Conservation (phyloP, 1,140 invertebrate genomes). For the Bacillus rossius region DNA sequence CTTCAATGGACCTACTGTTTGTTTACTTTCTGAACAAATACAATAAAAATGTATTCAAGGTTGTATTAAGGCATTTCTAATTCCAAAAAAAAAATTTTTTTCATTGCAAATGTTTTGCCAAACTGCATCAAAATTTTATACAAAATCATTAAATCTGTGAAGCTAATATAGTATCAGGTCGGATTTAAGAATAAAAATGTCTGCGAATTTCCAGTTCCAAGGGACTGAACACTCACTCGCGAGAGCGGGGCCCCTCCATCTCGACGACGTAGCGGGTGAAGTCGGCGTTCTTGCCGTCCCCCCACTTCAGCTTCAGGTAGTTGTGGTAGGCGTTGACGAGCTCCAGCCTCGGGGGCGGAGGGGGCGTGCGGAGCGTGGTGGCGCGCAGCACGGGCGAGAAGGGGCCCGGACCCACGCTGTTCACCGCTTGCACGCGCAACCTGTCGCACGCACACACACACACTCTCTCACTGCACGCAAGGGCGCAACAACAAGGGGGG, state of each 20-base stretch:
- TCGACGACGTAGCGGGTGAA: conserved; percentile 72
- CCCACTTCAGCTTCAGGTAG: conserved; percentile 82
- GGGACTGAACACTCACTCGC: conserved; percentile 44
- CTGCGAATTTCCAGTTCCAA: too few relatives aligned
- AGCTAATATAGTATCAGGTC: too few relatives aligned
- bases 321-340: conserved; percentile 67
- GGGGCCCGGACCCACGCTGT: conserved; percentile 71
- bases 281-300: conserved; percentile 57
- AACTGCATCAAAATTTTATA: too few relatives aligned
- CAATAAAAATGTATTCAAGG: too few relatives aligned
- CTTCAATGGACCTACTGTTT: too few relatives aligned
- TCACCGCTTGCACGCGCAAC: conserved; percentile 73
- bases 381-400: conserved; percentile 65
- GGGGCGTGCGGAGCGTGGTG: conserved; percentile 67
- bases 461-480: neutral
- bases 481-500: neutral
- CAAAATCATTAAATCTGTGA: too few relatives aligned
- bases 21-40: too few relatives aligned
- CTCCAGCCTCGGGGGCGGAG: conserved; percentile 65
- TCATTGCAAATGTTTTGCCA: too few relatives aligned
- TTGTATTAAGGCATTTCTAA: too few relatives aligned
- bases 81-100: too few relatives aligned
- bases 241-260: conserved; percentile 59
- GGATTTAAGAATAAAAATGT: too few relatives aligned
- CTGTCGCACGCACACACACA: conserved; percentile 37